Evolutionary conservation across 2,113 vertebrate genomes (phyloP).

Genomic region (Genyomyrus donnyi): DNA sequence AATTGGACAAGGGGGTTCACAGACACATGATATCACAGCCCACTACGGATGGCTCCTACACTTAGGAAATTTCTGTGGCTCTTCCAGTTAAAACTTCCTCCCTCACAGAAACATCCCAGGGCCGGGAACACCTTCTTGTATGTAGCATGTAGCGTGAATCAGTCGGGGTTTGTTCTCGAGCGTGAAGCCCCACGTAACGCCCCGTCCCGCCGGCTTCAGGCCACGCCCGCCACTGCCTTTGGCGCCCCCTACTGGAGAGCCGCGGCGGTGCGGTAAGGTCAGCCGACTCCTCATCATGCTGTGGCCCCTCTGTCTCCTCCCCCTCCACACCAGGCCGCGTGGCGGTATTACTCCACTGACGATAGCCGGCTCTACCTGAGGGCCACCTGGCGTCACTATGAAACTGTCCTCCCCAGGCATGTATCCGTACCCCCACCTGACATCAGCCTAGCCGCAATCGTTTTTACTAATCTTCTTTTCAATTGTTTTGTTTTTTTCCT

Average conservation of each 20-base stretch:
- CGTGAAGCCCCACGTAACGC: neutral
- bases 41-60: neutral
- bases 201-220: neutral
- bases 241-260: neutral
- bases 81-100: neutral
- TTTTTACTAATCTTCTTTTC: constrained; percentile 69
- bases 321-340: constrained; percentile 65
- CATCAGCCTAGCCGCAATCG: constrained; percentile 53
- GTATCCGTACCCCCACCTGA: constrained; percentile 66
- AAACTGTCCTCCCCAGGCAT: constrained; percentile 74
- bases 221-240: neutral
- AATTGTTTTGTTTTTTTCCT: constrained; percentile 43
- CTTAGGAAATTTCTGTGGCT: neutral
- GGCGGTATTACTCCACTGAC: constrained; percentile 73
- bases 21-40: neutral
- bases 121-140: neutral
- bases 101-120: neutral
- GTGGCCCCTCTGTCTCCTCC: constrained; percentile 37
- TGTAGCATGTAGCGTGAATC: neutral
- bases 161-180: neutral
- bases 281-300: neutral
- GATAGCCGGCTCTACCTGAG: constrained; percentile 61
- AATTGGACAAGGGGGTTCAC: neutral
- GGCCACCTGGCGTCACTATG: constrained; percentile 70
- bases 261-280: neutral